A percentile compares a stretch with the other conserved stretches of the same genome.
Evolutionary conservation across 2,888 invertebrate species (phyloP).

Genomic region (Microplitis manilae): DNA sequence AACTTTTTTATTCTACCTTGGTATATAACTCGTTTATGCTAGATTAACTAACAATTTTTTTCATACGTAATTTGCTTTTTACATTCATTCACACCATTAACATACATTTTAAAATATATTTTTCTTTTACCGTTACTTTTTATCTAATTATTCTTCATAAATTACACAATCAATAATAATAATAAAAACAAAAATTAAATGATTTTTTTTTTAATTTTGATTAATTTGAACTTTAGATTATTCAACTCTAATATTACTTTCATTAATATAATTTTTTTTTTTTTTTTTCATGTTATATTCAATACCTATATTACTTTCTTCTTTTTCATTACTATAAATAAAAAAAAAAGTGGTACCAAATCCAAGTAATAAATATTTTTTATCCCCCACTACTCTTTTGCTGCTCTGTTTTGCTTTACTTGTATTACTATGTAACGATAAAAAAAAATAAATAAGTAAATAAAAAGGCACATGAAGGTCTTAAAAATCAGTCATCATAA

Average conservation of each 20-base stretch:
- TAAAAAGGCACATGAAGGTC: neutral
- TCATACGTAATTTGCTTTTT: neutral
- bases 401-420: constrained; percentile 18
- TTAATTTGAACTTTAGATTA: neutral
- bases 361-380: constrained; percentile 31
- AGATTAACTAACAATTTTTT: neutral
- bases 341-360: constrained; percentile 30
- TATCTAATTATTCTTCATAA: neutral
- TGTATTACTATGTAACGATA: constrained; percentile 12
- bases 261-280: neutral
- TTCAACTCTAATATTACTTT: constrained; percentile 7
- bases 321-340: constrained; percentile 17
- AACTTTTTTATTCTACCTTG: constrained; percentile 1
- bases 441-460: constrained; percentile 4
- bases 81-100: neutral
- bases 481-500: constrained; percentile 14
- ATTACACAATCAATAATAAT: neutral
- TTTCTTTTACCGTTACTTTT: neutral
- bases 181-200: neutral
- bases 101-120: neutral
- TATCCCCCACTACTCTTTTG: constrained; percentile 26
- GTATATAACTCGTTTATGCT: neutral
- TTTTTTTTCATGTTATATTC: neutral
- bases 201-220: neutral
- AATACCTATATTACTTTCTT: neutral